A percentile compares a stretch with the other conserved stretches of the same genome.
phyloP scores from a whole-genome alignment of 2,888 invertebrate genomes.

The Eledone cirrhosa region DNA sequence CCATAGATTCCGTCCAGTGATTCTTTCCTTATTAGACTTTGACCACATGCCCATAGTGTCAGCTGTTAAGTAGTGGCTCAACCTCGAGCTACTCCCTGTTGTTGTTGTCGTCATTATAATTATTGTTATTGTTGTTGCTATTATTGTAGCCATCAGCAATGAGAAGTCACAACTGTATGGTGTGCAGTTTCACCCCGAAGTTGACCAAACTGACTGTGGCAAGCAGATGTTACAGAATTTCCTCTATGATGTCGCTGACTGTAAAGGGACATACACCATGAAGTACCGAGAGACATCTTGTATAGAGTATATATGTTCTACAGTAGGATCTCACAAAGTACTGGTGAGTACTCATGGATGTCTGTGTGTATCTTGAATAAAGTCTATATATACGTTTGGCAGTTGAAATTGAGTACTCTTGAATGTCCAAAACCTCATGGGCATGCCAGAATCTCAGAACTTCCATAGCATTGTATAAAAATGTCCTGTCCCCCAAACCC shows the following conservation, averaged over 20 bases:
- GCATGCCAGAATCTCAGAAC: too few species aligned
- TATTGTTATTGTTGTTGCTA: not conserved
- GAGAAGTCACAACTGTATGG: conserved; percentile 83
- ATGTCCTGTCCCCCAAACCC: too few species aligned
- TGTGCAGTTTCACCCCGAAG: conserved; percentile 98
- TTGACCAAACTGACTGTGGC: conserved; percentile 92
- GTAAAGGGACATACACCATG: conserved; percentile 88
- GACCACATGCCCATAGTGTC: too few species aligned
- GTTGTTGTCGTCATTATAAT: not conserved
- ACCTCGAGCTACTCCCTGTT: too few species aligned
- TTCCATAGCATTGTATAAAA: too few species aligned
- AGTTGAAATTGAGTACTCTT: too few species aligned
- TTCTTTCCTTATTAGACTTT: too few species aligned
- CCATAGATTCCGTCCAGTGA: too few species aligned
- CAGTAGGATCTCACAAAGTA: conserved; percentile 91
- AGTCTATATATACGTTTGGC: not conserved
- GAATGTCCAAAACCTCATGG: too few species aligned
- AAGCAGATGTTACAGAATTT: conserved; percentile 93
- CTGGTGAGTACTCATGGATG: conserved; percentile 74
- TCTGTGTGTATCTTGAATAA: not conserved
- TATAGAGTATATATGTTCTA: conserved; percentile 88
- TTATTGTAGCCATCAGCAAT: conserved; percentile 81
- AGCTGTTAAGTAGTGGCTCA: too few species aligned
- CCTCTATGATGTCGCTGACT: conserved; percentile 87
- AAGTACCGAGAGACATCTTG: conserved; percentile 87